Evolutionary conservation across 2,797 vertebrate genomes (phyloP), one percentile per base, ranked within the genome.

Genomic region (Anguilla anguilla): DNA sequence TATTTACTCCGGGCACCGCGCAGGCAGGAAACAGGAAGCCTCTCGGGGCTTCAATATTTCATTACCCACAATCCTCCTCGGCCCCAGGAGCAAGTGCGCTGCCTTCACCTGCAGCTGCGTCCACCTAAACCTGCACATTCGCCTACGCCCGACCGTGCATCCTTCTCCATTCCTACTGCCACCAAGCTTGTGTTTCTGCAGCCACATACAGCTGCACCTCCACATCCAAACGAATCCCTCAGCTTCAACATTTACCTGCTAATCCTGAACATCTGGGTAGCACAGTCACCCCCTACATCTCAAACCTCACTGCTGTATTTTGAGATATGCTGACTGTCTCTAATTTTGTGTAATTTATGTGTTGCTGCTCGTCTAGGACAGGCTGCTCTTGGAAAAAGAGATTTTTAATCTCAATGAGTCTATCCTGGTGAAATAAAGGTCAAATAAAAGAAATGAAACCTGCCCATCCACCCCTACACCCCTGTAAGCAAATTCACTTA

Each of bases 11-110:
- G 25, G 61, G 31, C 39, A 72, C 64, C 67, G 22, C 35, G 3
- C 81, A 4, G 11, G 81, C 82, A 72, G 86, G n/a, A 87, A 55
- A 28, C 82, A 43, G 77, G 57, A 39, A 87, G 46, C 69, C 59
- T 83, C 81, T 17, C 22, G 55, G 6, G 46, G 43, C 46, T 55
- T 87, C 53, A 87, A 84, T 57, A 74, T 84, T 74, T 87, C 46
- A 87, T 11, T 72, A 67, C 31, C 77, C 77, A 82, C 55, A 67
- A 28, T 28, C 2, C 22, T 15, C 46, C 46, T 15, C 19, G 17
- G 17, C 57, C 61, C 64, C 53, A 53, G 17, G 5, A 7, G 49
- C 55, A 31, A 10, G 9, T 11, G 11, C 22, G 9, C 64, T n/a
- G 22, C 64, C 22, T 25, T 67, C 64, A 22, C 64, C 22, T 67